Evolutionary conservation across 2,888 invertebrate species (phyloP), one percentile per base, ranked within the genome.

Genomic region (Acleris sparsana): DNA sequence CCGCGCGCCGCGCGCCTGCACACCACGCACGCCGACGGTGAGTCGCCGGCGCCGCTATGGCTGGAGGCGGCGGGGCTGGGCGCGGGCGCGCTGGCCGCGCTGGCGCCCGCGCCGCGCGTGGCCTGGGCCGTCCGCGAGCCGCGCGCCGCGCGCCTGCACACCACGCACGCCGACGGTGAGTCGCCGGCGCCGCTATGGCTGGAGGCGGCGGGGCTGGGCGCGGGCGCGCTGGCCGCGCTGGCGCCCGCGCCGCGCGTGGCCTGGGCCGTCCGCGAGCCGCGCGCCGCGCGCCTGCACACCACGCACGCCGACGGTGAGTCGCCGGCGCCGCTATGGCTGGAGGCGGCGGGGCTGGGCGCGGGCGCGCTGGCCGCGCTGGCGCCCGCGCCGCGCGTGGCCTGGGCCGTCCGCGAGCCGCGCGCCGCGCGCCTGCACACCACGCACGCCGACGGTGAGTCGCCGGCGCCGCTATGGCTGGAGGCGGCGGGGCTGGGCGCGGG

Each of bases 41-140:
- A 71, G 73, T 29, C 73, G 0, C 85, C 91, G 0, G 74, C 79
- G 3, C 84, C 86, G 0, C 68, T 88, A 70, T 89, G 91, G 87
- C 68, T 92, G 53, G 83, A 85, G 53, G 89, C 89, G 16, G 82
- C 78, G 0, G 83, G 82, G 0, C 73, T 92, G 53, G 70, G 81
- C 0, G 83, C 88, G 0, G 72, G 78, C 0, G 83, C 88, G 4
- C 78, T 92, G 56, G 80, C 82, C 11, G 80, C 89, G 2, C 74
- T 92, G 62, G 84, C 83, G 59, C 92, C 92, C 1, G 69, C 86
- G 49, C 90, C 92, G 59, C 76, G 88, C 1, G 86, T 89, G 73
- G 77, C 84, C 6, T 93, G 90, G 88, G 75, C 82, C 0, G 68
- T 90, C n/a, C 78, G 88, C 0, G 92, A 92, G 73, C 73, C 88